Base-by-base conservation (phyloP, 2,888 invertebrate genomes). In the Didymodactylos carnosus region DNA sequence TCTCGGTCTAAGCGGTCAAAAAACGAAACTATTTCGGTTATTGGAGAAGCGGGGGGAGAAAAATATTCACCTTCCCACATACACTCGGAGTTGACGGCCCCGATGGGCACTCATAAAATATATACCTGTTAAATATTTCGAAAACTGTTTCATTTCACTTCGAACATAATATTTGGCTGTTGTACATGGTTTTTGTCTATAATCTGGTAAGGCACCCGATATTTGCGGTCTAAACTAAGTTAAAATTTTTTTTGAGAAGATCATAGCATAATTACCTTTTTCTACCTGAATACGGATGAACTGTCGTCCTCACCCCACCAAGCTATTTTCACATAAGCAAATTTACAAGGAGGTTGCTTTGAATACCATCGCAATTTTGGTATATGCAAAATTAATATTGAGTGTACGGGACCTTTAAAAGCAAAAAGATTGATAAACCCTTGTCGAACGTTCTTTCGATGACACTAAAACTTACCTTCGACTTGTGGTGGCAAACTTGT, bases 401-500 rank as follows among this genome's bases (percentile, higher is more conserved):
- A 29, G 11, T 62, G 27, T 16, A 62, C 62, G n/a, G 62, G 25
- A 62, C 62, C n/a, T n/a, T n/a, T n/a, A n/a, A n/a, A n/a, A n/a
- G n/a, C n/a, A n/a, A n/a, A n/a, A n/a, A n/a, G n/a, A n/a, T n/a
- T n/a, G n/a, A n/a, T n/a, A n/a, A n/a, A n/a, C n/a, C n/a, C n/a
- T n/a, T n/a, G n/a, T n/a, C n/a, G n/a, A n/a, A n/a, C n/a, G n/a
- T n/a, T 76, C 71, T 80, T 78, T 73, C 82, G 79, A 75, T 82
- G 81, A 76, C 82, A 83, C 77, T 82, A 76, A 27, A 83, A 77
- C 77, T 83, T 82, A 10, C 83, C 83, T 41, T 83, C 82, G 7
- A 83, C 82, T 76, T 81, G 79, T 7, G 83, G 83, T 29, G 83
- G 83, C 14, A 83, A 77, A 39, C 80, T 80, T 46, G 82, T 82